phyloP scores from a whole-genome alignment of 2,113 vertebrate species.

The Empidonax traillii region DNA sequence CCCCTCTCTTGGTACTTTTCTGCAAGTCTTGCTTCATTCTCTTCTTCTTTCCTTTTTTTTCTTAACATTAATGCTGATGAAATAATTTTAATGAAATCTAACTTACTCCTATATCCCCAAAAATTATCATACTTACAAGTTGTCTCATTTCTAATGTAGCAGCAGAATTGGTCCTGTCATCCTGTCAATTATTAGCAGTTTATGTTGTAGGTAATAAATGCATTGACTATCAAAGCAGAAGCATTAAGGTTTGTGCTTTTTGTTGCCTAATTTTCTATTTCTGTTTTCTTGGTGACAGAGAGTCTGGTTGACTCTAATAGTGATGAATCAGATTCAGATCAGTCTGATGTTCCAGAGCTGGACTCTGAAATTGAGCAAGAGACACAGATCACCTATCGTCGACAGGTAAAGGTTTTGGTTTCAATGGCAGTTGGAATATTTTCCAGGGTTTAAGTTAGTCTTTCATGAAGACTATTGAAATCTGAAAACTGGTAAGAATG shows the following conservation, averaged over 20 bases:
- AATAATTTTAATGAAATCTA: background rate
- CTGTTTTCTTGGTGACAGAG: constrained; percentile 76
- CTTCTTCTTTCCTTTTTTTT: background rate
- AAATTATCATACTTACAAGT: background rate
- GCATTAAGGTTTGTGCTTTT: background rate
- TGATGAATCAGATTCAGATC: constrained; percentile 97
- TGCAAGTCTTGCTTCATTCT: background rate
- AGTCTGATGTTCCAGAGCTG: constrained; percentile 97
- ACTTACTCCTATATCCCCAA: background rate
- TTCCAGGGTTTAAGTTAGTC: background rate
- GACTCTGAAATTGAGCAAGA: constrained; percentile 99
- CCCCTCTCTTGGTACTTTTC: background rate
- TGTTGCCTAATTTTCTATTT: background rate
- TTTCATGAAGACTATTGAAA: background rate
- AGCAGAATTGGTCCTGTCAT: background rate
- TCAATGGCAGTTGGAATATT: background rate
- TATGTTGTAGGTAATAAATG: background rate
- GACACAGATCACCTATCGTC: constrained; percentile 91
- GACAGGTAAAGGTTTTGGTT: constrained; percentile 79
- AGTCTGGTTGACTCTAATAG: constrained; percentile 93
- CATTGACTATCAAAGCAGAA: constrained; percentile 1
- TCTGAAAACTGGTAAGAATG: background rate
- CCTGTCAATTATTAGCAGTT: background rate
- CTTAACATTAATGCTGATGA: background rate
- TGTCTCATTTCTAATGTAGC: background rate